Base-by-base conservation (phyloP, 2,888 invertebrate genomes). In the Ectemnius cavifrons region DNA sequence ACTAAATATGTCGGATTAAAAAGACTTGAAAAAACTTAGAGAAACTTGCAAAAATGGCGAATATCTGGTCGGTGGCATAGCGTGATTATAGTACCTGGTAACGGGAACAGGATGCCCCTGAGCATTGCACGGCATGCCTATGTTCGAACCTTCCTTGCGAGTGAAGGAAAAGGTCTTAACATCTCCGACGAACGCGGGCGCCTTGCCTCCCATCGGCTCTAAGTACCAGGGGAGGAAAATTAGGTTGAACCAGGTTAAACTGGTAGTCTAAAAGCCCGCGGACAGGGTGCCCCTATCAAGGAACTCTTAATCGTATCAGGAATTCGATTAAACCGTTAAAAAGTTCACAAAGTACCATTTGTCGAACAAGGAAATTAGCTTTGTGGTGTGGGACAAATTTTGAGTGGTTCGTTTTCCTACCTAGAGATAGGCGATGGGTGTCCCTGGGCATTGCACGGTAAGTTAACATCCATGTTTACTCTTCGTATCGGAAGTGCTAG, bases 31-130 rank as follows among this genome's bases (percentile, higher is more conserved):
- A 2, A 23, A 23, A 23, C 23, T 23, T 23, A 23, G 23, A 68
- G 62, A 28, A 46, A 74, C 75, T 75, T 66, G 46, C 27, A 59
- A 47, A 62, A 49, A 46, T 65, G 52, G 37, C 3, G 2, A 23
- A 23, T 0, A 23, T 23, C 3, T 23, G 23, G 0, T 23, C 2
- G 23, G 3, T 23, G 23, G 47, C 47, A n/a, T 59, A 63, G 45
- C 59, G 72, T 37, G 62, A 71, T 73, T 71, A 61, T 63, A 75
- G 92, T 94, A 95, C 95, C 94, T 95, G 93, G 94, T 95, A 85
- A 92, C 91, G 73, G 95, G 95, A 89, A 94, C 92, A 84, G 95
- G 95, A 91, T 93, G 94, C 85, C 94, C 94, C 92, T 95, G 95
- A 72, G 95, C 95, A 88, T 94, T 94, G 90, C 95, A 95, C 86